Evolutionary conservation across 92 coral and sea anemone species (phyloP).

Genomic region (Zoanthus solanderi): DNA sequence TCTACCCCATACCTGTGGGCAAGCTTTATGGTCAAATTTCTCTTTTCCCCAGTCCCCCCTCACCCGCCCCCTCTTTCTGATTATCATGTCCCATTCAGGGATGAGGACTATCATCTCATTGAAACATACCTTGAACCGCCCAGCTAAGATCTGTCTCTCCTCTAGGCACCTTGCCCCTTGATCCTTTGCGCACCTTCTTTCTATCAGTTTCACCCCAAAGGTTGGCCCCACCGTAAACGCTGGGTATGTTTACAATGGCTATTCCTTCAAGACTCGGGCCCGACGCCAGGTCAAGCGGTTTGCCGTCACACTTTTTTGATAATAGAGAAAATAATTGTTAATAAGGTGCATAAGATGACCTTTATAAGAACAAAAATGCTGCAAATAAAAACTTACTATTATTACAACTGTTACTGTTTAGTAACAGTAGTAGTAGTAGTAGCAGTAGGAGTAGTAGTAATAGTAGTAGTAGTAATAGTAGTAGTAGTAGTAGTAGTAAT

Average conservation of each 20-base stretch:
- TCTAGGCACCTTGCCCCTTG: conserved; percentile 78
- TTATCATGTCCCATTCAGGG: too few relatives aligned
- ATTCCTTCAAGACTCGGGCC: conserved; percentile 96
- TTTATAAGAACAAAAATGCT: not conserved
- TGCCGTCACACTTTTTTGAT: conserved; percentile 85
- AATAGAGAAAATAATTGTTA: not conserved
- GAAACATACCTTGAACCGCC: conserved; percentile 91
- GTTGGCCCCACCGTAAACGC: conserved; percentile 98
- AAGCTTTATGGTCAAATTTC: too few relatives aligned
- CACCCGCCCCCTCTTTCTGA: too few relatives aligned
- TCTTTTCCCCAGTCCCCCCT: too few relatives aligned
- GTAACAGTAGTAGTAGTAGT: too few relatives aligned
- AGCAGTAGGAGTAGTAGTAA: too few relatives aligned
- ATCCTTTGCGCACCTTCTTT: conserved; percentile 86
- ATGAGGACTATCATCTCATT: not conserved
- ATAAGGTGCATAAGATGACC: not conserved
- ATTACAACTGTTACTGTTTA: too few relatives aligned
- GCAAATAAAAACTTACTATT: too few relatives aligned
- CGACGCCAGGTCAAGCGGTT: conserved; percentile 70
- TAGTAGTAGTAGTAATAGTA: too few relatives aligned
- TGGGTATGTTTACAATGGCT: conserved; percentile 96
- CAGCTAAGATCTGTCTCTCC: conserved; percentile 87
- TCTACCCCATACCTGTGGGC: too few relatives aligned
- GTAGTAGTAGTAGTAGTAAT: too few relatives aligned
- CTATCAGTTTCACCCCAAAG: conserved; percentile 99